A percentile compares a stretch with the other conserved stretches of the same genome.
Evolutionary conservation across 2,888 invertebrate genomes (phyloP).

Genomic region (Octonoba sinensis): DNA sequence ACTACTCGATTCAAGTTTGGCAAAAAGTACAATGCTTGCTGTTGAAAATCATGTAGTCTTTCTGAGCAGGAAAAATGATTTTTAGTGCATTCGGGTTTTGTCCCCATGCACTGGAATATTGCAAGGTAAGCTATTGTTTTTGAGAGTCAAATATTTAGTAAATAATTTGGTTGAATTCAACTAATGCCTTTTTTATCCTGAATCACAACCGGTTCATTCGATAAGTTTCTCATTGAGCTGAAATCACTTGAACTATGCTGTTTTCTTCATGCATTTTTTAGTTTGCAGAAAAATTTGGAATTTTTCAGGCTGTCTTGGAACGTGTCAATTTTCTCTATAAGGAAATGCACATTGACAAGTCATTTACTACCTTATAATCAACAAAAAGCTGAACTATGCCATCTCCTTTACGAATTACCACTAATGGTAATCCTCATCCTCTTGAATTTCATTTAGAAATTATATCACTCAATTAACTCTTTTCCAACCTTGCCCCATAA

Average conservation of each 20-base stretch:
- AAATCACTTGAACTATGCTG: neutral
- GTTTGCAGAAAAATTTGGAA: neutral
- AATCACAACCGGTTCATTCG: neutral
- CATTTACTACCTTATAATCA: constrained; percentile 1
- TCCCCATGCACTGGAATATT: too few relatives aligned
- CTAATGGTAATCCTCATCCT: constrained; percentile 11
- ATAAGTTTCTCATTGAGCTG: neutral
- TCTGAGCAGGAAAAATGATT: neutral
- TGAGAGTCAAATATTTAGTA: neutral
- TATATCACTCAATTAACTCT: neutral
- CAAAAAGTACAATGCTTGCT: neutral
- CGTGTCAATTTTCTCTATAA: neutral
- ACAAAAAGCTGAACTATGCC: constrained; percentile 12
- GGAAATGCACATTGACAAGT: neutral
- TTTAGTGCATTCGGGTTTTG: too few relatives aligned
- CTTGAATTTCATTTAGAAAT: neutral
- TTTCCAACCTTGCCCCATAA: constrained; percentile 1
- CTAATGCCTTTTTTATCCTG: neutral
- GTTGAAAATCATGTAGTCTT: neutral
- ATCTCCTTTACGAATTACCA: neutral
- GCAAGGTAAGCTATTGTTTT: too few relatives aligned
- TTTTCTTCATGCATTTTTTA: constrained; percentile 9
- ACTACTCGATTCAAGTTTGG: neutral
- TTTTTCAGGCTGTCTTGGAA: neutral
- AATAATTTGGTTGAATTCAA: neutral